Evolutionary conservation across 2,113 vertebrate genomes (phyloP).

Genomic region (Erythrolamprus reginae): DNA sequence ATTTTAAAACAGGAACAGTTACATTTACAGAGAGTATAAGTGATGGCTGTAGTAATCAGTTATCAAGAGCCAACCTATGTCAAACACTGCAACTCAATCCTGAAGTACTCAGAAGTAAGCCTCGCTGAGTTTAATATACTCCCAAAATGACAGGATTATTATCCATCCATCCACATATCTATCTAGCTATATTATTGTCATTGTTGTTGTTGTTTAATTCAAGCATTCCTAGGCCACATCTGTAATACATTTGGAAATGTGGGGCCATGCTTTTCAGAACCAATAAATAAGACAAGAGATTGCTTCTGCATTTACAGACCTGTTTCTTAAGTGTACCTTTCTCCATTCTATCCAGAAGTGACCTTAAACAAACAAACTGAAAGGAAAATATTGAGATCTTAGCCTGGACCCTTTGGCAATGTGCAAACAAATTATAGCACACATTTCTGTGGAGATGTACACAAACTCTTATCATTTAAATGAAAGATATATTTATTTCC

Average conservation of each 20-base stretch:
- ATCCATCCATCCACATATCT: too few species aligned
- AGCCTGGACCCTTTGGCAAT: not conserved
- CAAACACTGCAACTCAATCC: not conserved
- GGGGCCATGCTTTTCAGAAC: not conserved
- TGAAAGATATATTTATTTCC: not conserved
- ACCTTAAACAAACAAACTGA: not conserved
- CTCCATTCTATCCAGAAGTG: not conserved
- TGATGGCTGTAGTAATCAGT: not conserved
- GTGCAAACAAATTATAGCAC: not conserved
- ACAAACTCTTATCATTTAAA: not conserved
- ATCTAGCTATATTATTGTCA: too few species aligned
- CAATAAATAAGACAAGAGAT: not conserved
- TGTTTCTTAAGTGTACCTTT: not conserved
- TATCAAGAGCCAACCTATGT: not conserved
- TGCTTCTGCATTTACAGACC: not conserved
- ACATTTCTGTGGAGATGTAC: not conserved
- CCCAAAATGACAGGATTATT: too few species aligned
- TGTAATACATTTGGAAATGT: not conserved
- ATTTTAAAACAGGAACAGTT: not conserved
- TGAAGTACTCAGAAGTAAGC: not conserved
- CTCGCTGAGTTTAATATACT: not conserved
- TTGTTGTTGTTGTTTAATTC: too few species aligned
- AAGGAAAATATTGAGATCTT: not conserved
- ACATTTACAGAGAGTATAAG: not conserved
- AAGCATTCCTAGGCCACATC: not conserved